Conservation (phyloP, 2,797 vertebrate species). For the Lepilemur ruficaudatus region DNA sequence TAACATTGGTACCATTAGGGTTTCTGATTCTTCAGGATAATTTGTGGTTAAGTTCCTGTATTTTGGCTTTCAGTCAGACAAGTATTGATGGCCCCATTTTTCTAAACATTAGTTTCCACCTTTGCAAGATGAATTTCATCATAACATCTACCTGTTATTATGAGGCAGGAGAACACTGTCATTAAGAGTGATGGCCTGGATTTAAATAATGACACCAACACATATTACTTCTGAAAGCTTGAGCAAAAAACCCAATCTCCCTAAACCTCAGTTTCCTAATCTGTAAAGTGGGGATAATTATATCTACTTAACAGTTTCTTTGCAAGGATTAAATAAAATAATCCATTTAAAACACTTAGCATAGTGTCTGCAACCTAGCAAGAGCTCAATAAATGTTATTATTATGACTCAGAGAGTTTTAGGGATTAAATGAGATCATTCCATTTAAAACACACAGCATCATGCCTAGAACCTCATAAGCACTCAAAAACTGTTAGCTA, state of each 20-base stretch:
- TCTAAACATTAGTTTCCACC: neutral
- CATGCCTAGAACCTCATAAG: neutral
- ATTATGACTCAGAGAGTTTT: neutral
- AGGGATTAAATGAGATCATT: neutral
- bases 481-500: neutral
- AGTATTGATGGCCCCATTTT: neutral
- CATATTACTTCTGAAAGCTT: neutral
- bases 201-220: neutral
- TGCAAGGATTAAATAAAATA: slow-evolving; percentile 7
- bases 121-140: slow-evolving; percentile 3
- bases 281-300: slow-evolving; percentile 3
- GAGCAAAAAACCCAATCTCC: neutral
- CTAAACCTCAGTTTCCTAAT: slow-evolving; percentile 26
- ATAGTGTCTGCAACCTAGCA: neutral
- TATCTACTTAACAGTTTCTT: neutral
- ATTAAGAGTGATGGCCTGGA: neutral
- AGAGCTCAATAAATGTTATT: neutral
- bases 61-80: neutral
- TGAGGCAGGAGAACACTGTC: neutral
- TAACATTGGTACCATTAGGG: neutral
- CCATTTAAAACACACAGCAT: neutral
- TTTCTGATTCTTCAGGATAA: neutral
- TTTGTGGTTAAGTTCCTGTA: neutral
- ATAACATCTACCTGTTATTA: neutral
- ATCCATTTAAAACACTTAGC: neutral